Evolutionary conservation across 1,140 invertebrate genomes (phyloP).

Genomic region (Chelonus insularis): DNA sequence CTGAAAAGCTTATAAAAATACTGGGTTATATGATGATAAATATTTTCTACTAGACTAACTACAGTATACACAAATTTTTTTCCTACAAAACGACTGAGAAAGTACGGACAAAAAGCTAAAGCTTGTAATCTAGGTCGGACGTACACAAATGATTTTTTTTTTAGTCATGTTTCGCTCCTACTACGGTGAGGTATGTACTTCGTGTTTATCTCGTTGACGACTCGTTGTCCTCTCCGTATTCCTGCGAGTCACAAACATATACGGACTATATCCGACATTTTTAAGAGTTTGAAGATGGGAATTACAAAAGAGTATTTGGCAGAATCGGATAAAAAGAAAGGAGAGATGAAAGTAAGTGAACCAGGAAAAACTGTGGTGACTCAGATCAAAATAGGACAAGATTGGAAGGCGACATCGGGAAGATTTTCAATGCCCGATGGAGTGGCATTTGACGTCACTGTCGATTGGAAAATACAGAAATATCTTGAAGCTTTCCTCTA

Average conservation of each 20-base stretch:
- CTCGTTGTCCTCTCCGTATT: no score
- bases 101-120: background rate
- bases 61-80: background rate
- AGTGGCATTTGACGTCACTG: conserved; percentile 16
- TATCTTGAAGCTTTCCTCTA: background rate
- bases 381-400: conserved; percentile 13
- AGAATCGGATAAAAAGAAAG: background rate
- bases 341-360: background rate
- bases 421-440: conserved; percentile 9
- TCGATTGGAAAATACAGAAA: conserved; percentile 18
- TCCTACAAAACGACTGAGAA: background rate
- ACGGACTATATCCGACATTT: background rate
- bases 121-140: background rate
- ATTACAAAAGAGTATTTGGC: background rate
- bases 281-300: background rate
- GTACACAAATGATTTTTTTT: no score
- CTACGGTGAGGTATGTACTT: no score
- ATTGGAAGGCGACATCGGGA: conserved; percentile 10
- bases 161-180: no score
- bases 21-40: no score
- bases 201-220: no score
- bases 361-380: background rate
- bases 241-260: no score
- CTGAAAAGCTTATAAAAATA: no score
- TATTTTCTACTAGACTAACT: no score